A percentile compares a stretch with the other conserved stretches of the same genome.
Conservation (phyloP, 2,113 vertebrate species). For the Sceloporus undulatus region DNA sequence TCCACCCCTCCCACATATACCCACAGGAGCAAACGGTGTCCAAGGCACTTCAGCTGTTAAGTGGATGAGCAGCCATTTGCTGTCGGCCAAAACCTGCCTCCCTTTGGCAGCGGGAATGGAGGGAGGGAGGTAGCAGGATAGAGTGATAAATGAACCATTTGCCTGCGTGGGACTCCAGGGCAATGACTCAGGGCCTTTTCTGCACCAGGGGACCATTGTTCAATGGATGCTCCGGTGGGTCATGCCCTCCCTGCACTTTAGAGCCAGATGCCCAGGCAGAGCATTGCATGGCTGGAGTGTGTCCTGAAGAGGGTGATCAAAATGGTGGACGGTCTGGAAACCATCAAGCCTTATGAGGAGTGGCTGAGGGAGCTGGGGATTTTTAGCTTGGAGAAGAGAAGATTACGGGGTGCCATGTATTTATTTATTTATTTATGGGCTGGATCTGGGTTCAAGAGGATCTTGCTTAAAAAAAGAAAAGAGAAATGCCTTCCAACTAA, state of each 20-base stretch:
- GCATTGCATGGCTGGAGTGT: background rate
- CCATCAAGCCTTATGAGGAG: background rate
- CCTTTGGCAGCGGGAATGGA: slow-evolving; percentile 5
- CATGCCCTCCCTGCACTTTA: background rate
- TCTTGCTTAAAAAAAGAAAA: background rate
- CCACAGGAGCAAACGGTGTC: background rate
- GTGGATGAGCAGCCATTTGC: background rate
- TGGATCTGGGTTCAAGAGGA: too few species aligned
- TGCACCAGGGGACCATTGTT: background rate
- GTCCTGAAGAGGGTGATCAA: background rate
- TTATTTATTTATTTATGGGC: too few species aligned
- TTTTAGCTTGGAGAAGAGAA: too few species aligned
- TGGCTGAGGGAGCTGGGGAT: too few species aligned
- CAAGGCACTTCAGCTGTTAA: background rate
- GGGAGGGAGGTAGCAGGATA: background rate
- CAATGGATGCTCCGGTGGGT: too few species aligned
- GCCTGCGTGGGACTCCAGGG: too few species aligned
- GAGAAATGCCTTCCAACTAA: background rate
- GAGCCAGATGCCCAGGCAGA: too few species aligned
- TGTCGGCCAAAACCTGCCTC: background rate
- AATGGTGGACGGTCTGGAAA: background rate
- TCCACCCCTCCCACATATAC: too few species aligned
- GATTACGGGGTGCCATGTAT: background rate
- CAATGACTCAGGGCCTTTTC: slow-evolving; percentile 6
- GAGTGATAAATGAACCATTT: slow-evolving; percentile 57